Evolutionary conservation across 2,888 invertebrate genomes (phyloP).

Genomic region (Linnaemya tessellans): DNA sequence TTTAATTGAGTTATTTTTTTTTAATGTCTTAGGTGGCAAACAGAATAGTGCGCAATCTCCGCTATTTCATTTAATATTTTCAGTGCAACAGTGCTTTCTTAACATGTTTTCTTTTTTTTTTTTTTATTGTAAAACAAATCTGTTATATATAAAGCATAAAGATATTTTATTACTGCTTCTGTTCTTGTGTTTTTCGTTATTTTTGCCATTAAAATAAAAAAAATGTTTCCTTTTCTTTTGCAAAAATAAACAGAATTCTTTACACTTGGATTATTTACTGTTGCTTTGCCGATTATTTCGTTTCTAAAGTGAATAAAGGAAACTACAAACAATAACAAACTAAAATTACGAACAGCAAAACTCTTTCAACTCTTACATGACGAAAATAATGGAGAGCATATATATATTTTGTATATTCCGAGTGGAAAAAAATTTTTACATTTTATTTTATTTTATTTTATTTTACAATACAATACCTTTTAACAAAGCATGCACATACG

Average conservation of each 20-base stretch:
- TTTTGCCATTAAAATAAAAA: conserved; percentile 45
- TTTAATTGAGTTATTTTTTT: no score
- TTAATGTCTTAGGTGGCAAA: no score
- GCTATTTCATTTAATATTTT: background rate
- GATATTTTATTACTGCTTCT: conserved; percentile 7
- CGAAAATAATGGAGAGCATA: conserved; percentile 32
- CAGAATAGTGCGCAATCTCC: background rate
- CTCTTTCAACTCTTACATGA: conserved; percentile 21
- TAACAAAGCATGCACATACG: conserved; percentile 37
- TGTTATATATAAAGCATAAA: background rate
- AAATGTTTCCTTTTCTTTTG: conserved; percentile 47
- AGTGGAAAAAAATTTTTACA: conserved; percentile 17
- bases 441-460: conserved; percentile 54
- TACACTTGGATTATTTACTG: conserved; percentile 71
- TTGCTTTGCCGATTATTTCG: conserved; percentile 72
- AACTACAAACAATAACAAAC: conserved; percentile 31
- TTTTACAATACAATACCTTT: conserved; percentile 63
- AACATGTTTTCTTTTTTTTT: background rate
- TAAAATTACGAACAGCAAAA: conserved; percentile 39
- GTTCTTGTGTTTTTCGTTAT: background rate
- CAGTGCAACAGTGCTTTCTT: background rate
- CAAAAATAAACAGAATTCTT: conserved; percentile 31
- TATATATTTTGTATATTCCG: background rate
- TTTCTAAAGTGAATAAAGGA: conserved; percentile 54
- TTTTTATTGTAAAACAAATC: background rate